These are phyloP conservation scores for Desmophyllum pertusum DNA, from an alignment of 92 coral and sea anemone species.

Conservation along the genomic window DNA sequence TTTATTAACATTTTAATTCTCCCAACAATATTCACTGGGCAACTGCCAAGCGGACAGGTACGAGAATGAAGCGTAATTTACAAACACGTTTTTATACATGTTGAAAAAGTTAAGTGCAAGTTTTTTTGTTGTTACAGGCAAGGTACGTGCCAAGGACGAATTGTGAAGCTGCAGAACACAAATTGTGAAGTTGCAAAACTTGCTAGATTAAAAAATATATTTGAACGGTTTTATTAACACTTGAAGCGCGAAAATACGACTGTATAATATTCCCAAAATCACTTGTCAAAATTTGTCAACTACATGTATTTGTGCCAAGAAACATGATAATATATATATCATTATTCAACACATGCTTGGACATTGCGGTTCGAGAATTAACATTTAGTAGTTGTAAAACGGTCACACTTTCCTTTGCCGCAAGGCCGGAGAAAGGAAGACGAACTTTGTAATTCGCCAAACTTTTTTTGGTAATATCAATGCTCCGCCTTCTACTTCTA, in stretches of 20 bases:
- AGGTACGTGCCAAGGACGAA: no score
- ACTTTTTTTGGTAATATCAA: no score
- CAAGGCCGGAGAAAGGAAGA: background rate
- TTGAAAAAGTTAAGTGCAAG: no score
- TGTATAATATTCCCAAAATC: background rate
- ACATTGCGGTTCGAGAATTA: background rate
- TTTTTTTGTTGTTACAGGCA: no score
- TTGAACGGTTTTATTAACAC: background rate
- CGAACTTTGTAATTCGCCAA: no score
- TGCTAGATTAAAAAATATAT: background rate
- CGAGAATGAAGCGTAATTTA: no score
- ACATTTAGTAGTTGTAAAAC: background rate
- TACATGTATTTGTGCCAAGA: background rate
- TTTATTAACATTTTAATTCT: no score
- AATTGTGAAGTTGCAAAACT: background rate
- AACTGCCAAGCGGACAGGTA: no score
- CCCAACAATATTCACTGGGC: no score
- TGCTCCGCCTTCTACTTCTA: no score
- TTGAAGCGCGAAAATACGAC: background rate
- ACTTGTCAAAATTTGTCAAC: background rate
- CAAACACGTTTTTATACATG: no score
- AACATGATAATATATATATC: background rate
- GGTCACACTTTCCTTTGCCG: background rate
- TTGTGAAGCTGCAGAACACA: background rate
- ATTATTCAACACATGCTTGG: background rate